A percentile compares a stretch with the other conserved stretches of the same genome.
phyloP scores from a whole-genome alignment of 2,113 vertebrate genomes.

The Pyxicephalus adspersus region DNA sequence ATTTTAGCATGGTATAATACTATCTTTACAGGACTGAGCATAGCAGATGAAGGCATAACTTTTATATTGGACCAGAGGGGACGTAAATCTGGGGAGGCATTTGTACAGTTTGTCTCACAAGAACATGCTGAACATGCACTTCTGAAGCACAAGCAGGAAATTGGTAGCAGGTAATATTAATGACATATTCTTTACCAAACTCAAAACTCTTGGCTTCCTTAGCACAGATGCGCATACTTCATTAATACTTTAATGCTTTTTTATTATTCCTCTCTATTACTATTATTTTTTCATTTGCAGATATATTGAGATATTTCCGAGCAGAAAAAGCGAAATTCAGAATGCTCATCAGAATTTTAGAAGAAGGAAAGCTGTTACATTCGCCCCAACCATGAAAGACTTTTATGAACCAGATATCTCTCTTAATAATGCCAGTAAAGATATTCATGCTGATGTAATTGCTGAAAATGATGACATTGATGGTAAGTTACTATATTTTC shows the following conservation, averaged over 20 bases:
- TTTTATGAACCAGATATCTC: conserved; percentile 64
- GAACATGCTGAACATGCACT: conserved; percentile 82
- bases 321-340: conserved; percentile 75
- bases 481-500: conserved; percentile 59
- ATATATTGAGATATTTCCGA: conserved; percentile 90
- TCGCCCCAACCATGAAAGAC: conserved; percentile 54
- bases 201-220: background rate
- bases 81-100: conserved; percentile 83
- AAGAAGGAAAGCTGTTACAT: conserved; percentile 57
- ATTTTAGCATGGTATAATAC: background rate
- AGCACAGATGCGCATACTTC: too few species aligned
- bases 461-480: conserved; percentile 58
- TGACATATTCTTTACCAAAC: background rate
- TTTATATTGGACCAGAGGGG: conserved; percentile 77
- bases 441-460: conserved; percentile 39
- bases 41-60: conserved; percentile 69
- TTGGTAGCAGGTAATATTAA: conserved; percentile 79
- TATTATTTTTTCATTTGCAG: conserved; percentile 63
- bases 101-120: conserved; percentile 83
- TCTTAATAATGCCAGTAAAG: conserved; percentile 54
- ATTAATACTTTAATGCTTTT: too few species aligned
- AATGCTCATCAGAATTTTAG: conserved; percentile 57
- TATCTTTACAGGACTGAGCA: conserved; percentile 70
- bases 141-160: conserved; percentile 77
- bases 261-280: background rate